Evolutionary conservation across 2,113 vertebrate genomes (phyloP).

Genomic region (Mohoua ochrocephala): DNA sequence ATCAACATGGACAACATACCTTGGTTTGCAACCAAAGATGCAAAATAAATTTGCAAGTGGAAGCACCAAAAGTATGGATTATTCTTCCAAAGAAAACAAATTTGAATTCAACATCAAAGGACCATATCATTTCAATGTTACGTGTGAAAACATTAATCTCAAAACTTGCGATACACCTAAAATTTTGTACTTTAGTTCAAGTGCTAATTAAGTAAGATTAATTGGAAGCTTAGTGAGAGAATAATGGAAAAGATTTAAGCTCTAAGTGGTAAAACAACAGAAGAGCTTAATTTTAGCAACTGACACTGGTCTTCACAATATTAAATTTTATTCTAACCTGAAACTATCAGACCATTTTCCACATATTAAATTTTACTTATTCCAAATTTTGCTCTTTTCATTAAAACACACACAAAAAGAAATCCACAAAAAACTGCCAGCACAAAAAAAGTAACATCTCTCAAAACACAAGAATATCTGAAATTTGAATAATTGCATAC

Average conservation of each 20-base stretch:
- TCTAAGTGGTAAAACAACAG: neutral
- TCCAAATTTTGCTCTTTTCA: neutral
- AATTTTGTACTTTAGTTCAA: slow-evolving; percentile 8
- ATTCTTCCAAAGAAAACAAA: neutral
- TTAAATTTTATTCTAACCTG: neutral
- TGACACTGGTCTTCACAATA: neutral
- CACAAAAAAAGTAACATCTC: neutral
- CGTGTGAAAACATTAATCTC: neutral
- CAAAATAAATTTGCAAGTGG: neutral
- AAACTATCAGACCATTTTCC: neutral
- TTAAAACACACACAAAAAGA: neutral
- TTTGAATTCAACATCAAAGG: slow-evolving; percentile 2
- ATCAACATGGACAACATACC: neutral
- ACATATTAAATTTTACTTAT: neutral
- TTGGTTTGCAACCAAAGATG: neutral
- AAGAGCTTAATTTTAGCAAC: neutral
- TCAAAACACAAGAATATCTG: neutral
- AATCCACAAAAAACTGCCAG: neutral
- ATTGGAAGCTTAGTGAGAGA: neutral
- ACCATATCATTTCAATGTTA: neutral
- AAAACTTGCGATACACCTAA: neutral
- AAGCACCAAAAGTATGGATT: neutral
- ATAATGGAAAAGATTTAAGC: neutral
- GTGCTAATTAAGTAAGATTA: slow-evolving; percentile 35
- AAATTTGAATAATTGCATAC: neutral